Base-by-base conservation (phyloP, 2,888 invertebrate genomes). In the Slavum lentiscoides region DNA sequence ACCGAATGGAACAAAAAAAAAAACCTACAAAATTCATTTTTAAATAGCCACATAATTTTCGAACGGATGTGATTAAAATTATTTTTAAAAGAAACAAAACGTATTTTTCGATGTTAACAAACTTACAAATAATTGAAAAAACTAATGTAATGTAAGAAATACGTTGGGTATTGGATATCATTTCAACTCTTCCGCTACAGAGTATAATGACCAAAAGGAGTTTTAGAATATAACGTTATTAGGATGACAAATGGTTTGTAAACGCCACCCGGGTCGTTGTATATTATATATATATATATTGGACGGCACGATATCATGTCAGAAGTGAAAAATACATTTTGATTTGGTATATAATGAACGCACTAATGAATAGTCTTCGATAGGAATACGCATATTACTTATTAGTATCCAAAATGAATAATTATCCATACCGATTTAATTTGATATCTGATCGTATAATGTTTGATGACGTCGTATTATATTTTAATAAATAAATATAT, bases 221-320 rank as follows among this genome's bases (percentile, higher is more conserved):
- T 58, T 58, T 58, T 39, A 21, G 53, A 74, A 39, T 67, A 67
- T 64, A 43, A 67, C 23, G 75, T n/a, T n/a, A 75, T 75, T 75
- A 67, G 11, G 13, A 75, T 75, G 75, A 75, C 67, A 75, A 75
- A 75, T 75, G 75, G 67, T 67, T 58, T 6, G 43, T 74, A 30
- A 75, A 67, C 43, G 19, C 75, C 75, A 75, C n/a, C 66, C 23
- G 75, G 67, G 58, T 58, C 19, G 30, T 30, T 30, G 4, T 30
- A 30, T 30, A 30, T 30, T 30, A 30, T 30, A 30, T 30, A 30
- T 30, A 55, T 58, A 19, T n/a, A 58, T 75, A 58, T 58, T 67
- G 43, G 67, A 75, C 43, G 67, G 19, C 7, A 7, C 13, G 13
- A 11, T 43, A 43, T 11, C 7, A 7, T 67, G 75, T 75, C 75